These are phyloP conservation scores for Toxostoma redivivum DNA, from an alignment of 2,113 vertebrate genomes.

Conservation along the genomic window DNA sequence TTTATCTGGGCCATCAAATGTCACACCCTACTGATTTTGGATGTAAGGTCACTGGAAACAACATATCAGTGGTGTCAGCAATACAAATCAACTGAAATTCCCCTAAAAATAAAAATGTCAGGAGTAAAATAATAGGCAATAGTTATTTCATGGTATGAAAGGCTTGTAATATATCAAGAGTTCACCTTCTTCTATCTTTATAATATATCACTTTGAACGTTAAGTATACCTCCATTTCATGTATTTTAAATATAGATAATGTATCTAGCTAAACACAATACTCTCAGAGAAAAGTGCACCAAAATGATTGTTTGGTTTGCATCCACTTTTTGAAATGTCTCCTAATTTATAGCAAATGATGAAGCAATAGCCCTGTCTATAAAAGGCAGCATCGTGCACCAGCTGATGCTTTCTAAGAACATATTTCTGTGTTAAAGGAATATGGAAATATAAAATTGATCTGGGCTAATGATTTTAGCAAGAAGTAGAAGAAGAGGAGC, in stretches of 20 bases:
- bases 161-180: constrained; percentile 76
- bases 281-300: not conserved
- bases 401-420: not conserved
- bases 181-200: constrained; percentile 76
- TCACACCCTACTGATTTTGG: constrained; percentile 78
- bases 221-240: constrained; percentile 67
- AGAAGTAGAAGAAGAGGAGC: not conserved
- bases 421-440: not conserved
- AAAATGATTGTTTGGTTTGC: constrained; percentile 22
- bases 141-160: constrained; percentile 80
- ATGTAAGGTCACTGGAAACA: constrained; percentile 83
- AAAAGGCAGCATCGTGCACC: not conserved
- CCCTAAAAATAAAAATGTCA: constrained; percentile 83
- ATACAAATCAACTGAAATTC: constrained; percentile 81
- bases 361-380: constrained; percentile 10
- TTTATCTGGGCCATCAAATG: constrained; percentile 80
- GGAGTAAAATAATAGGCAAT: constrained; percentile 79
- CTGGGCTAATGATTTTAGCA: not conserved
- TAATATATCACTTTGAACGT: constrained; percentile 66
- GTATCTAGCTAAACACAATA: constrained; percentile 27
- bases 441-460: not conserved
- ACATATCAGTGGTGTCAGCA: constrained; percentile 78
- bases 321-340: constrained; percentile 17
- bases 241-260: constrained; percentile 70
- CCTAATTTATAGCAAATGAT: not conserved